phyloP scores from a whole-genome alignment of 2,113 vertebrate species.

The Peucedramus taeniatus region DNA sequence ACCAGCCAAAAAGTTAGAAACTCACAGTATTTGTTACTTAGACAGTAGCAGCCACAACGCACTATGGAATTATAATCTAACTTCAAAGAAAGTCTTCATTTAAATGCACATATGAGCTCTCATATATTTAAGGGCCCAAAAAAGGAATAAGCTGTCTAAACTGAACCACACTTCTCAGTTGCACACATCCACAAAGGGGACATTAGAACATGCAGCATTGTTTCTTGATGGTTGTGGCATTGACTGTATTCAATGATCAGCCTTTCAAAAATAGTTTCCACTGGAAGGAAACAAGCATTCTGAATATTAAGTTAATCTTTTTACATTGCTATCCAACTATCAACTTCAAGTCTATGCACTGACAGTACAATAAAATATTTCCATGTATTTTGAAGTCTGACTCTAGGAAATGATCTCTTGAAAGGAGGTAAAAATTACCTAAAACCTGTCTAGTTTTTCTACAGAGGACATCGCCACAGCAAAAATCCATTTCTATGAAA shows the following conservation, averaged over 20 bases:
- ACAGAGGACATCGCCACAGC: not conserved
- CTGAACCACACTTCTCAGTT: not conserved
- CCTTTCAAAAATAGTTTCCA: not conserved
- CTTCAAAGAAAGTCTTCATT: not conserved
- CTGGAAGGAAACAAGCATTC: not conserved
- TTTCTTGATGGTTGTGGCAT: not conserved
- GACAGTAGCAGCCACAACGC: not conserved
- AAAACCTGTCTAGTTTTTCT: not conserved
- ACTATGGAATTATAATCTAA: not conserved
- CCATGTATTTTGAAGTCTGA: not conserved
- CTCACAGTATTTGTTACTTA: not conserved
- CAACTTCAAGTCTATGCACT: not conserved
- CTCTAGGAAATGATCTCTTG: not conserved
- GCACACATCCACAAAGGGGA: not conserved
- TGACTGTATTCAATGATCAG: not conserved
- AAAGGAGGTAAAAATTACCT: not conserved
- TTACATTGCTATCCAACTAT: not conserved
- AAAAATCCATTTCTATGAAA: not conserved
- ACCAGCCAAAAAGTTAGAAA: not conserved
- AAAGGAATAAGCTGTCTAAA: not conserved
- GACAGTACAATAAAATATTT: not conserved
- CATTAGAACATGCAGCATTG: not conserved
- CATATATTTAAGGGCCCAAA: not conserved
- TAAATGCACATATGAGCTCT: not conserved
- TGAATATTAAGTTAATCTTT: not conserved